Base-by-base conservation (phyloP, 2,888 invertebrate species). In the Electrophaes corylata region DNA sequence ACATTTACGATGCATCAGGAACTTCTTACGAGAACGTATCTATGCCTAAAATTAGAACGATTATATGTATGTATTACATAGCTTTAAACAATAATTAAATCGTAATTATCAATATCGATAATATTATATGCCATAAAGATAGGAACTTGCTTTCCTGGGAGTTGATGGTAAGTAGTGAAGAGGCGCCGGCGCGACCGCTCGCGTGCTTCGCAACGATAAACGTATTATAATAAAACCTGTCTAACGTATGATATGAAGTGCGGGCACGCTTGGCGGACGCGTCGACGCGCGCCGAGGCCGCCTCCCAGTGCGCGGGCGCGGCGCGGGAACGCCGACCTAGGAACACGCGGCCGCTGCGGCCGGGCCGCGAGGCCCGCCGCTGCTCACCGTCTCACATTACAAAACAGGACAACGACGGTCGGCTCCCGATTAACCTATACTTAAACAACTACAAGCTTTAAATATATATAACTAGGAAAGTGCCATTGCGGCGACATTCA, bases 91-190 rank as follows among this genome's bases (percentile, higher is more conserved):
- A 91, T 91, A 91, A 92, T 92, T 92, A 91, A 91, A 92, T 90
- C 91, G 92, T 92, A 92, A 91, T 92, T 91, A 92, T 91, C 92
- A 92, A 91, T 92, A 91, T 91, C 91, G 91, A 92, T 92, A 92
- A 91, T 92, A 92, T 92, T 92, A 92, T 92, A 92, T 92, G 92
- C 91, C 92, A 92, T 92, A 92, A 92, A 92, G 92, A 92, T 92
- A 92, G 92, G 92, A 92, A 92, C 92, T 92, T 92, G 92, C 90
- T 92, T 92, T 91, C 88, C 92, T 92, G 92, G 92, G 92, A 89
- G 90, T 87, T 84, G 92, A 91, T 92, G 92, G 77, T 88, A 84
- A 75, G 80, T 76, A 76, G 83, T 83, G 78, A 72, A 69, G 77
- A 73, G 71, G 81, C 88, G 88, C 83, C 88, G 82, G 82, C 81